Conservation (phyloP, 2,797 vertebrate species). For the Eidolon dupreanum region DNA sequence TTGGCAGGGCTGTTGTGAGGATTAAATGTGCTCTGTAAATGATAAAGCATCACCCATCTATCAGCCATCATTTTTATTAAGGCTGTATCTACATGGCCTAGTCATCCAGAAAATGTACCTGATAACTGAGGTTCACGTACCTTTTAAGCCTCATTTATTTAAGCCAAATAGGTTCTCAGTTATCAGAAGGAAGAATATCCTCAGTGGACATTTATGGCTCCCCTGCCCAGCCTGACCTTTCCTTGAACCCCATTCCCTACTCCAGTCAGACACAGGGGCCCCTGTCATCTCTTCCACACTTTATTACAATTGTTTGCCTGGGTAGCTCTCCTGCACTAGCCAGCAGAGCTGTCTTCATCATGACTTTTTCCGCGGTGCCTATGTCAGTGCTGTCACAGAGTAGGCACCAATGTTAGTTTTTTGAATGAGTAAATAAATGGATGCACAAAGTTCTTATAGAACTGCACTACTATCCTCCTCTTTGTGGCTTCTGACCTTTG, state of each 20-base stretch:
- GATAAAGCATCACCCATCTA: background rate
- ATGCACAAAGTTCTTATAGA: background rate
- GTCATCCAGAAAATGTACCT: conserved; percentile 42
- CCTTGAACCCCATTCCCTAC: background rate
- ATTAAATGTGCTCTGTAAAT: background rate
- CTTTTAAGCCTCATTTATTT: conserved; percentile 53
- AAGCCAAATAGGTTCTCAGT: conserved; percentile 24
- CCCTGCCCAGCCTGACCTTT: conserved; percentile 1
- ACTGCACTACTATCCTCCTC: background rate
- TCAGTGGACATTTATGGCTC: background rate
- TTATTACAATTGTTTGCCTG: background rate
- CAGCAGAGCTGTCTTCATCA: background rate
- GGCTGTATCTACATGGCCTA: background rate
- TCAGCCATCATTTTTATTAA: conserved; percentile 29
- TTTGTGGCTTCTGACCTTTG: background rate
- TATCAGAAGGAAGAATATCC: background rate
- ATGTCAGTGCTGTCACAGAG: background rate
- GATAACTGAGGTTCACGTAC: conserved; percentile 35
- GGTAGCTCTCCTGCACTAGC: background rate
- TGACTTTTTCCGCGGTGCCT: background rate
- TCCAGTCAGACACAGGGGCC: background rate
- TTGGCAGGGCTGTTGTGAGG: background rate
- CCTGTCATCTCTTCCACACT: background rate
- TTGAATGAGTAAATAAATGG: background rate
- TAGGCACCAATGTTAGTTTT: background rate